Base-by-base conservation (phyloP, 2,113 vertebrate species). In the Rynchops niger region DNA sequence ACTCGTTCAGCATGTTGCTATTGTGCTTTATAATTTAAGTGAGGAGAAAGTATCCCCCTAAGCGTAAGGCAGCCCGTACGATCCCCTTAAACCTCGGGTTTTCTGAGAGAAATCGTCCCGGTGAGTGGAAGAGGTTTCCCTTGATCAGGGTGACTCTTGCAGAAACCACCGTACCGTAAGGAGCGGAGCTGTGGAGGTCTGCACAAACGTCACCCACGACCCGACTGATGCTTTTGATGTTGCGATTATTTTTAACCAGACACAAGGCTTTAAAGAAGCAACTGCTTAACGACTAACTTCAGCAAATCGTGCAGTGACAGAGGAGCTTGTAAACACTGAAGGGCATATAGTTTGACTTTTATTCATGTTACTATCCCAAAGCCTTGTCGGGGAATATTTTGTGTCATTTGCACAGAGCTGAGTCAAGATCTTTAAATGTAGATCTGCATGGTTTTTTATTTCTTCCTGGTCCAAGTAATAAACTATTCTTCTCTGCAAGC, bases 81-180 rank as follows among this genome's bases (percentile, higher is more conserved):
- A 3, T 2, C 12, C 12, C n/a, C 43, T 11, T 5, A 17, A 6
- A 32, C 9, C 74, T 34, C 14, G 0, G 10, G 4, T 56, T 29
- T 66, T 6, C 10, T 4, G 45, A 43, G 61, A 20, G 38, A 17
- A 29, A 8, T 1, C 2, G n/a, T 11, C 11, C 32, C 4, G 23
- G 38, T 7, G 65, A 12, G 4, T 9, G 52, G 56, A 30, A 15
- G 42, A 34, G 15, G 15, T 15, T 73, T 72, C 40, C 13, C 21
- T 12, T 22, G 4, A 0, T 16, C 47, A 5, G 40, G 27, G 3
- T 29, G 5, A 0, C 50, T 15, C 45, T 38, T 32, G 42, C 53
- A 20, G 71, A 29, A 29, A 3, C 12, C 36, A 2, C 30, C 0
- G 0, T 4, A 0, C 42, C 0, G 1, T 32, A 30, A 34, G 3